Base-by-base conservation (phyloP, 2,797 vertebrate genomes). In the Lemur catta region DNA sequence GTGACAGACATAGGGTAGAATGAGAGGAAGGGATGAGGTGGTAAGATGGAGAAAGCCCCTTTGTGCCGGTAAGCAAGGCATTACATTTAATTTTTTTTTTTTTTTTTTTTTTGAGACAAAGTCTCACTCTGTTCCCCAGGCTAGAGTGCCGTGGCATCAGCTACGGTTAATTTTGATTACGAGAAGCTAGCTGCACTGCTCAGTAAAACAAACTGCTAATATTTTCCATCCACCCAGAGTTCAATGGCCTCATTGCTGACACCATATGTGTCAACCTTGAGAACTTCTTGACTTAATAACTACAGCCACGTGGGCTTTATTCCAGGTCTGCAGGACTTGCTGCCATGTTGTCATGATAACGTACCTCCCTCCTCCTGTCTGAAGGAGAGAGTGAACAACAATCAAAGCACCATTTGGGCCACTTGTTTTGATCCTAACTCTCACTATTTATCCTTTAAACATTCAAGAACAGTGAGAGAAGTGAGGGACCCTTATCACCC, bases 401-500 rank as follows among this genome's bases (percentile, higher is more conserved):
- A 20, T 65, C 15, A 93, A 84, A 65, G 11, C 22, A 82, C 7
- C 12, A 7, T 65, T 65, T 82, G 35, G 61, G 6, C 11, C 43
- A 5, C 20, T 61, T 55, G 41, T 38, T 71, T 48, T 30, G 72
- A n/a, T 81, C 4, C 20, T 17, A 15, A 10, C 2, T 52, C 38
- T 48, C 24, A 48, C 3, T 46, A 6, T 63, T 67, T 57, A 24
- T 41, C 28, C 24, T 91, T 46, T 33, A 81, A 85, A 67, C 11
- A 35, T 61, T 72, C 4, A 79, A 35, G 52, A 69, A 38, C 4
- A 69, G 11, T 4, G 35, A 82, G 20, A 4, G 13, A 71, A 81
- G 3, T 38, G 11, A 33, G 52, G 2, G 3, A 2, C 1, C 0
- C 26, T n/a, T 72, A 30, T 24, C 6, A 72, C 6, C n/a, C 15